Percentiles rank a stretch among this genome's conserved stretches.
Evolutionary conservation across 2,113 vertebrate species (phyloP).

Genomic region (Thunnus thynnus): DNA sequence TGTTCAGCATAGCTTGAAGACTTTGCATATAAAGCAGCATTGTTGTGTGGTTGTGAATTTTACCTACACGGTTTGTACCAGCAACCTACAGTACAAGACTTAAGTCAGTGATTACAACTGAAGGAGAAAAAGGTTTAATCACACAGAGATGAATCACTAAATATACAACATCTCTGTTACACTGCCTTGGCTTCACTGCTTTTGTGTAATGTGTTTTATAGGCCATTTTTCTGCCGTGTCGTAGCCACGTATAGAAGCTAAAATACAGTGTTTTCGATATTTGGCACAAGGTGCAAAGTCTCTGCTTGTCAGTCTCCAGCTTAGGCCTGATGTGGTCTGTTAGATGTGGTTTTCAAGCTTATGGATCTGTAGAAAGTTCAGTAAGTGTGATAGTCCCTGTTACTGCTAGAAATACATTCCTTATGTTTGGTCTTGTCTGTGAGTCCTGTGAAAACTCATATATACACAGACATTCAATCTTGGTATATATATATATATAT

Average conservation of each 20-base stretch:
- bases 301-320: conserved; percentile 6
- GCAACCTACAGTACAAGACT: neutral
- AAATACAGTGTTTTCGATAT: conserved; percentile 5
- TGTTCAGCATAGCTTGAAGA: neutral
- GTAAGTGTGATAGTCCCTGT: conserved; percentile 17
- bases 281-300: conserved; percentile 1
- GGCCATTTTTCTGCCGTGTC: conserved; percentile 16
- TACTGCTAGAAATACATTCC: conserved; percentile 16
- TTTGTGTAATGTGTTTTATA: neutral
- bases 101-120: too few relatives aligned
- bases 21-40: neutral
- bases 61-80: neutral
- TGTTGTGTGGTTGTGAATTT: neutral
- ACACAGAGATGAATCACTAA: conserved; percentile 7
- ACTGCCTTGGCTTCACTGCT: neutral
- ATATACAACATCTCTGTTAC: neutral
- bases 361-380: conserved; percentile 13
- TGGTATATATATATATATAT: neutral
- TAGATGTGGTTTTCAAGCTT: conserved; percentile 8
- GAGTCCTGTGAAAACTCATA: neutral
- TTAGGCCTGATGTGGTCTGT: neutral
- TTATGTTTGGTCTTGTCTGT: neutral
- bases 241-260: neutral
- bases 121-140: neutral
- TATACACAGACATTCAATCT: conserved; percentile 22